A percentile compares a stretch with the other conserved stretches of the same genome.
These are phyloP conservation scores for Pseudopipra pipra DNA, from an alignment of 2,113 vertebrate species.

Conservation along the genomic window DNA sequence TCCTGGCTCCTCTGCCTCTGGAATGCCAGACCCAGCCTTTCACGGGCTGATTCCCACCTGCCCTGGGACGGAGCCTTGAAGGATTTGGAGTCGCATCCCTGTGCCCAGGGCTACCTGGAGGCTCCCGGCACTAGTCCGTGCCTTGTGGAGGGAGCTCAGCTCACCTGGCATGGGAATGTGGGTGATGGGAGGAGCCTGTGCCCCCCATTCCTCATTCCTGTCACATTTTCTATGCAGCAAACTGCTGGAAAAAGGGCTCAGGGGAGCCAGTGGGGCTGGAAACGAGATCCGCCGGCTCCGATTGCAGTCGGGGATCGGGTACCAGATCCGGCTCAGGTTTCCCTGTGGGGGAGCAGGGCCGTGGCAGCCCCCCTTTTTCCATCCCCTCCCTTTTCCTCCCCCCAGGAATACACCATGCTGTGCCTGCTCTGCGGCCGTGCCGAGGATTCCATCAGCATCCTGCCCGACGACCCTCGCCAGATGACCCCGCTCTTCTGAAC, in stretches of 20 bases:
- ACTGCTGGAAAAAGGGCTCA: neutral
- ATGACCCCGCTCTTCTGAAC: slow-evolving; percentile 88
- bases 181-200: neutral
- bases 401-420: slow-evolving; percentile 96
- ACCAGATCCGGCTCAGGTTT: neutral
- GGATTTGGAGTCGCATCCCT: accelerated
- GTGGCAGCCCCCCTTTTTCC: neutral
- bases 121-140: accelerated
- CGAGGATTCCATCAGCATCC: slow-evolving; percentile 91
- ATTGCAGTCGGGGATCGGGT: neutral
- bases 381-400: neutral
- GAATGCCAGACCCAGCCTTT: neutral
- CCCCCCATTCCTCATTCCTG: neutral
- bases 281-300: neutral
- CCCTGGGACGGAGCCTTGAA: accelerated
- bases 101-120: neutral
- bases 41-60: neutral
- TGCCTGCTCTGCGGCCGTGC: slow-evolving; percentile 95
- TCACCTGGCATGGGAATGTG: neutral
- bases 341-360: neutral
- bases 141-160: neutral
- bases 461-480: slow-evolving; percentile 94
- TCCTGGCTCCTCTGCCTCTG: accelerated
- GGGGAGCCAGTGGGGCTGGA: neutral
- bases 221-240: neutral